phyloP scores from a whole-genome alignment of 2,113 vertebrate genomes.

The Leptosomus discolor region DNA sequence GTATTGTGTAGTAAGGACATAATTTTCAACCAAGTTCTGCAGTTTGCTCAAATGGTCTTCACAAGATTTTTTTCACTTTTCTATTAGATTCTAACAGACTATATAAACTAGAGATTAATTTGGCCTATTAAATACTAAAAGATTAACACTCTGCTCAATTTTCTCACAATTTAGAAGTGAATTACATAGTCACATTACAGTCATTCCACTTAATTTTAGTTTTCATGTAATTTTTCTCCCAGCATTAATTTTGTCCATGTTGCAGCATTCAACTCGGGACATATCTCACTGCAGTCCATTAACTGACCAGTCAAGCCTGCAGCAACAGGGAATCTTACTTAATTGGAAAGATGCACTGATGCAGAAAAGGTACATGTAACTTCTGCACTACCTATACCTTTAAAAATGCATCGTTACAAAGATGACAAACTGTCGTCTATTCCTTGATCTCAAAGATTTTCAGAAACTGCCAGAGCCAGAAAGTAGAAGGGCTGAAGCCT shows the following conservation, averaged over 20 bases:
- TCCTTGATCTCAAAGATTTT: conserved; percentile 7
- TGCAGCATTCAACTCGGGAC: not conserved
- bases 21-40: not conserved
- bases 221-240: not conserved
- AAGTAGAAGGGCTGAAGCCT: not conserved
- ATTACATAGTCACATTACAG: not conserved
- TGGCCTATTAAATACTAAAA: conserved; percentile 2
- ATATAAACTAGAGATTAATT: not conserved
- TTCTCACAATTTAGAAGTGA: not conserved
- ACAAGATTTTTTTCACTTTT: not conserved
- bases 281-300: not conserved
- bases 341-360: conserved; percentile 40
- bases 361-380: not conserved
- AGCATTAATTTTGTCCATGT: not conserved
- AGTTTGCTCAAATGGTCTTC: not conserved
- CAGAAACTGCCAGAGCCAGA: not conserved
- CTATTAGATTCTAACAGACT: not conserved
- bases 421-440: not conserved
- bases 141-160: not conserved
- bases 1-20: not conserved
- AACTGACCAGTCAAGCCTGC: not conserved
- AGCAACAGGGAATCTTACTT: conserved; percentile 19
- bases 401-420: not conserved
- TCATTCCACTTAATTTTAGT: conserved; percentile 28
- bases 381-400: not conserved